Conservation (phyloP, 2,888 invertebrate genomes). For the Limnephilus rhombicus region DNA sequence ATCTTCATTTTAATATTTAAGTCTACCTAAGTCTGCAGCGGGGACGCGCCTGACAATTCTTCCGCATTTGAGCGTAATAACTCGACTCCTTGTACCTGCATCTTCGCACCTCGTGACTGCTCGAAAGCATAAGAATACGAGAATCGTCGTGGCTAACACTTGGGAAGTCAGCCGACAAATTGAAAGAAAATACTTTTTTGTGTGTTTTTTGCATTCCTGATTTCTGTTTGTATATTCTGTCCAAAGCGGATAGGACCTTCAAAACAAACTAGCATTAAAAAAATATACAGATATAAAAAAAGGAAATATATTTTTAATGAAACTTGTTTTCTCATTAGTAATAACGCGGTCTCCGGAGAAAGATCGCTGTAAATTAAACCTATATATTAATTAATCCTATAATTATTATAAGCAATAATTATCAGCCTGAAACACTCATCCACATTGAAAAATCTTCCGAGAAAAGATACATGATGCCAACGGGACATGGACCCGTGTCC, state of each 20-base stretch:
- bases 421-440: too few species aligned
- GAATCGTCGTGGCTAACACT: not conserved
- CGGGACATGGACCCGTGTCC: too few species aligned
- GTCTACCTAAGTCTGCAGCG: not conserved
- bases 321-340: not conserved
- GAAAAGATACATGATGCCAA: too few species aligned
- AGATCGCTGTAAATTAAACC: too few species aligned
- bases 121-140: not conserved
- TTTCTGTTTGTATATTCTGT: not conserved
- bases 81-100: not conserved
- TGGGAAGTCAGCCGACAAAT: not conserved
- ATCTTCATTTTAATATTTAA: conserved; percentile 43
- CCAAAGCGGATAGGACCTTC: not conserved
- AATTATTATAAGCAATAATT: too few species aligned
- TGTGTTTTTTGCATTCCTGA: not conserved
- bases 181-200: not conserved
- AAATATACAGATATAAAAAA: not conserved
- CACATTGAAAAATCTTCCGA: too few species aligned
- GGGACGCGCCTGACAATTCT: conserved; percentile 8
- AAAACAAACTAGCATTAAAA: not conserved
- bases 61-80: conserved; percentile 5
- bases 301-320: not conserved
- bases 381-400: too few species aligned
- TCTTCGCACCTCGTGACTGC: not conserved
- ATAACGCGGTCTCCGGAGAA: too few species aligned